Conservation (phyloP, 2,888 invertebrate species). For the Mesorhabditis belari region DNA sequence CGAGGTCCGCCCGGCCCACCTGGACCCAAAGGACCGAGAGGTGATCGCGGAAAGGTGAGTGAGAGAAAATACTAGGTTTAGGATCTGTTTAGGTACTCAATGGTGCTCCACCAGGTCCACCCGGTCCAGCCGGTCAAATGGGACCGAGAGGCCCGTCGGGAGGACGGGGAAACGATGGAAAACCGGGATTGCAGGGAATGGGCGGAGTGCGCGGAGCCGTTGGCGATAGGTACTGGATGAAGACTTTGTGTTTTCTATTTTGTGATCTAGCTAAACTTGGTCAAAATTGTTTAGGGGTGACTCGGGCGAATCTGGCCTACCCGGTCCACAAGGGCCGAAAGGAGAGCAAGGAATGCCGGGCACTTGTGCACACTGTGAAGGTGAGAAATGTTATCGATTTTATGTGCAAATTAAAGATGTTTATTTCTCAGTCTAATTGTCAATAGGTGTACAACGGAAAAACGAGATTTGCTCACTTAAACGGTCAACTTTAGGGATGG, state of each 20-base stretch:
- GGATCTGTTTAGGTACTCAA: no score
- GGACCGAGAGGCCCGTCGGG: constrained; percentile 38
- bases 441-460: no score
- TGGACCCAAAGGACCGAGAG: constrained; percentile 37
- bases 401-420: no score
- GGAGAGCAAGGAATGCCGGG: background rate
- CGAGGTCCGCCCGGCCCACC: constrained; percentile 38
- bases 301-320: constrained; percentile 41
- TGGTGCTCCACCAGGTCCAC: background rate
- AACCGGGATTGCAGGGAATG: constrained; percentile 31
- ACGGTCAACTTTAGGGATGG: no score
- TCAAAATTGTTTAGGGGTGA: constrained; percentile 26
- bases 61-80: no score
- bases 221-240: constrained; percentile 14
- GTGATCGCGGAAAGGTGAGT: constrained; percentile 20
- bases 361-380: background rate
- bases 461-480: no score
- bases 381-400: no score
- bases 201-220: constrained; percentile 35
- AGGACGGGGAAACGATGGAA: constrained; percentile 37
- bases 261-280: no score
- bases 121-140: constrained; percentile 5
- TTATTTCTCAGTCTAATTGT: no score
- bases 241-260: no score
- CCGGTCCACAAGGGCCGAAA: constrained; percentile 43